Conservation (phyloP, 2,888 invertebrate species). For the Cryptophagus acutangulus region DNA sequence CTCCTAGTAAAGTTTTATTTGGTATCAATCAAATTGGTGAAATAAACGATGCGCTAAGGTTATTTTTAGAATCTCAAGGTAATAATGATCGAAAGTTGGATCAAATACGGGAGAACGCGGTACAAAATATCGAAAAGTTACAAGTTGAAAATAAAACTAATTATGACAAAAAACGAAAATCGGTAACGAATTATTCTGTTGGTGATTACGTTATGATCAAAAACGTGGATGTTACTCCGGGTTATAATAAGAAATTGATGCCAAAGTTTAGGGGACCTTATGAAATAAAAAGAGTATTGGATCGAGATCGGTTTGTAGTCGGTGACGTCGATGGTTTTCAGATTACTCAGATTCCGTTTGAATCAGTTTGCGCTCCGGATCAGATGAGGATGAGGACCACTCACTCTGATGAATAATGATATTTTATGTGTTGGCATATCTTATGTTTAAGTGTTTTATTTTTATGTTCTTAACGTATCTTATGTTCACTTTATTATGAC, state of each 20-base stretch:
- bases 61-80: conserved; percentile 6
- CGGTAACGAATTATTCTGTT: conserved; percentile 12
- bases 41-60: conserved; percentile 9
- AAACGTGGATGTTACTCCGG: conserved; percentile 22
- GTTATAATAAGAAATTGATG: conserved; percentile 24
- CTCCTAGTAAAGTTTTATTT: conserved; percentile 17
- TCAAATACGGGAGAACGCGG: conserved; percentile 10
- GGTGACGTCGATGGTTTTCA: conserved; percentile 23
- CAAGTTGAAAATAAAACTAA: conserved; percentile 17
- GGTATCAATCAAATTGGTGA: conserved; percentile 15
- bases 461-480: too few relatives aligned
- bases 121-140: conserved; percentile 16
- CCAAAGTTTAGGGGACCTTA: conserved; percentile 26
- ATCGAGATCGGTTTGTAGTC: conserved; percentile 27
- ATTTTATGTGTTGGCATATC: too few relatives aligned
- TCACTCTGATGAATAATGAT: too few relatives aligned
- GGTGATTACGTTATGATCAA: conserved; percentile 24
- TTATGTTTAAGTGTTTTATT: too few relatives aligned
- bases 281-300: conserved; percentile 21
- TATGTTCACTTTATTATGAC: too few relatives aligned
- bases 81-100: conserved; percentile 7
- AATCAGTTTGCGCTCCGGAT: conserved; percentile 15
- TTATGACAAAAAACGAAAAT: conserved; percentile 19
- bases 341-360: conserved; percentile 18
- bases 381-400: neutral